Conservation (phyloP, 2,888 invertebrate genomes). For the Serripes groenlandicus region DNA sequence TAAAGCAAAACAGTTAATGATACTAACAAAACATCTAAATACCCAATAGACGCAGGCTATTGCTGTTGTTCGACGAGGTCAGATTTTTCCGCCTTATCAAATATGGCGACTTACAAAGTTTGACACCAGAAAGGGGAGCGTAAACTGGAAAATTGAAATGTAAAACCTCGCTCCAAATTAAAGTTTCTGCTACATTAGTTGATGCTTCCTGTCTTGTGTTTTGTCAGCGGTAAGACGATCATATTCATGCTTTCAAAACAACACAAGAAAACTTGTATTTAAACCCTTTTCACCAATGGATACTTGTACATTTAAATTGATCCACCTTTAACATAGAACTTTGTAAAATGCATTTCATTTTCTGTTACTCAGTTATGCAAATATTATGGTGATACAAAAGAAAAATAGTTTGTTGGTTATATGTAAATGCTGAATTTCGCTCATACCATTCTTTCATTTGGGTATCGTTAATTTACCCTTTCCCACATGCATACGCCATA, state of each 20-base stretch:
- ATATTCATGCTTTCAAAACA: slow-evolving; percentile 52
- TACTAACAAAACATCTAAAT: background rate
- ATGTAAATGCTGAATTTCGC: too few relatives aligned
- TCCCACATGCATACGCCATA: too few relatives aligned
- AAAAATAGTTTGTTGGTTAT: too few relatives aligned
- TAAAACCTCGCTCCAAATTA: slow-evolving; percentile 62
- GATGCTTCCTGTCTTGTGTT: slow-evolving; percentile 24
- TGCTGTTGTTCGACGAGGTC: background rate
- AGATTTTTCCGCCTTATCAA: slow-evolving; percentile 28
- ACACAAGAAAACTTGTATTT: slow-evolving; percentile 4
- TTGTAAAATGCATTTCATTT: too few relatives aligned
- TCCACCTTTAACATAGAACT: too few relatives aligned
- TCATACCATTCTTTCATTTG: too few relatives aligned
- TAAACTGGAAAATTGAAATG: slow-evolving; percentile 60
- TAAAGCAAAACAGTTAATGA: too few relatives aligned
- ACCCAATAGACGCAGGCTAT: background rate
- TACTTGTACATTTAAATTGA: too few relatives aligned
- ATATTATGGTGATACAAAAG: too few relatives aligned
- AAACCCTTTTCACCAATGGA: background rate
- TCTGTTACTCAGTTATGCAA: too few relatives aligned
- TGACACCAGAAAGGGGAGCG: slow-evolving; percentile 56
- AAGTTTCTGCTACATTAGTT: slow-evolving; percentile 66
- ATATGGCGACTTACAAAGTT: slow-evolving; percentile 29
- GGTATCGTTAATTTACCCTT: too few relatives aligned
- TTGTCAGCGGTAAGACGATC: slow-evolving; percentile 35